A percentile compares a stretch with the other conserved stretches of the same genome.
phyloP scores from a whole-genome alignment of 2,888 invertebrate species.

The Ochropacha duplaris region DNA sequence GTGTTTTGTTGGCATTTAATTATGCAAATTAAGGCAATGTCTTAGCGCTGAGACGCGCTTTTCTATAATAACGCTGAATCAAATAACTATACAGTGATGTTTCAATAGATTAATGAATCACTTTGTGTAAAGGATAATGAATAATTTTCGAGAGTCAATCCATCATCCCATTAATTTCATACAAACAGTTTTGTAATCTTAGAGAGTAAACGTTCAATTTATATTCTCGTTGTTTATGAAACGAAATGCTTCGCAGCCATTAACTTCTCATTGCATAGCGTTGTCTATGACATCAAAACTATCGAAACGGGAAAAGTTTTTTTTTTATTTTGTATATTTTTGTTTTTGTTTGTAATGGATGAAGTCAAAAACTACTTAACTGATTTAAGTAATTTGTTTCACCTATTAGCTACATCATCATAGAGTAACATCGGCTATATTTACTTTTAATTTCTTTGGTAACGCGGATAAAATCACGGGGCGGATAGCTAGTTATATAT shows the following conservation, averaged over 20 bases:
- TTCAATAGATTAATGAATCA: slow-evolving; percentile 1
- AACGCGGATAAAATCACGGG: too few relatives aligned
- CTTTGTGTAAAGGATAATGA: slow-evolving; percentile 1
- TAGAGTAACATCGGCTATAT: too few relatives aligned
- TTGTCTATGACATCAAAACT: neutral
- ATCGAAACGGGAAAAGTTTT: too few relatives aligned
- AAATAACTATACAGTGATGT: neutral
- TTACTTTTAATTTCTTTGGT: too few relatives aligned
- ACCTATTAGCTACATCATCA: too few relatives aligned
- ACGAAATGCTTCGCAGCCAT: neutral
- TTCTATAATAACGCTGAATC: neutral
- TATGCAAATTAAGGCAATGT: neutral
- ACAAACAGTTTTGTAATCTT: slow-evolving; percentile 5
- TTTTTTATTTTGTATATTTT: too few relatives aligned
- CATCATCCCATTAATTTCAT: slow-evolving; percentile 3
- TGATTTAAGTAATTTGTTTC: too few relatives aligned
- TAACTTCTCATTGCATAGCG: neutral
- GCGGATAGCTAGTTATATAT: too few relatives aligned
- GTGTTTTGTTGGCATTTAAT: neutral
- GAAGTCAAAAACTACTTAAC: too few relatives aligned
- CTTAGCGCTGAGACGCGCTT: neutral
- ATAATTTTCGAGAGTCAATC: slow-evolving; percentile 2
- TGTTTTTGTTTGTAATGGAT: too few relatives aligned
- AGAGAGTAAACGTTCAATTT: neutral
- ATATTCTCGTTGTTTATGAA: neutral